Conservation (phyloP, 1,140 invertebrate genomes). For the Bicyclus anynana region DNA sequence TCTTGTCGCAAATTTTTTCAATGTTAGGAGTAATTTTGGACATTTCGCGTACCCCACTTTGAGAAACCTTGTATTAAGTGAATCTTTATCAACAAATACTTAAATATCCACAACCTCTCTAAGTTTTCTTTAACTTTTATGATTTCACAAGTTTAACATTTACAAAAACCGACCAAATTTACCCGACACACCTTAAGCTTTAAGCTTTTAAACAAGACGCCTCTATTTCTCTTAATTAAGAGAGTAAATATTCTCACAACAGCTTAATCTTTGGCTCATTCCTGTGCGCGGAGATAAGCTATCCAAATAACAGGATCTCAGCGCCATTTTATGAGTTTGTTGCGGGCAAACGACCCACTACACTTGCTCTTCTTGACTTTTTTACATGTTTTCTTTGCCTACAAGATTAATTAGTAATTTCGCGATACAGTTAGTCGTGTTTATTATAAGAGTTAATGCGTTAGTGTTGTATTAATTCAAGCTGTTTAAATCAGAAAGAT, state of each 20-base stretch:
- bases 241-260: constrained; percentile 12
- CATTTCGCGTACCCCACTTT: no score
- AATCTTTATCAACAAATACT: no score
- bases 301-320: constrained; percentile 60
- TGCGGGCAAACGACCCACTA: constrained; percentile 54
- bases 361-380: constrained; percentile 37
- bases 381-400: not conserved
- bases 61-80: no score
- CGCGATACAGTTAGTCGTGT: no score
- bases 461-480: no score
- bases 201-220: not conserved
- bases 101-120: no score
- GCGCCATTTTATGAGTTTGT: constrained; percentile 52
- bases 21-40: no score
- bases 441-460: no score
- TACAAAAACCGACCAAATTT: not conserved
- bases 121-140: no score
- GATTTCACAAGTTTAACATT: not conserved
- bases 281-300: constrained; percentile 54
- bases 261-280: constrained; percentile 37
- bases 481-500: no score
- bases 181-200: not conserved
- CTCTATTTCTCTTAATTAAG: constrained; percentile 15
- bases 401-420: no score
- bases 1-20: no score